Percentiles rank a stretch among this genome's conserved stretches.
Evolutionary conservation across 53 echinoderm and acorn worm species (phyloP).

Genomic region (Apostichopus leukothele): DNA sequence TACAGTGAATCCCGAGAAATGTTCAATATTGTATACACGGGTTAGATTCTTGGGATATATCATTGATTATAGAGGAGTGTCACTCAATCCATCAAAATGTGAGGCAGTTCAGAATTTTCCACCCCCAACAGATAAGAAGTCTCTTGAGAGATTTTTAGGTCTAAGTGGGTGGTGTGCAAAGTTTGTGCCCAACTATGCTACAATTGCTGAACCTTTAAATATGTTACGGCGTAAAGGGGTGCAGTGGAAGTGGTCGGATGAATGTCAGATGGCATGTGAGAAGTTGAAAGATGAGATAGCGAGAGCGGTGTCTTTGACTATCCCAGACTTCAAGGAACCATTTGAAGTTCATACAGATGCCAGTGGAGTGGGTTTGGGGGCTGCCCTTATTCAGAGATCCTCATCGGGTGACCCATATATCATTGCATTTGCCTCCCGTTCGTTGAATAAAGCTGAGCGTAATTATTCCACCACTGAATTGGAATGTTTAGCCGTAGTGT

Average conservation of each 20-base stretch:
- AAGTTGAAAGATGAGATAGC: not conserved
- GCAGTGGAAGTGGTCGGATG: no score
- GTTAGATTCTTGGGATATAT: not conserved
- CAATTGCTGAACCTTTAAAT: no score
- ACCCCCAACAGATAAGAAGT: not conserved
- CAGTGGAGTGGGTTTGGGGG: no score
- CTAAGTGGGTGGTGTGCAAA: no score
- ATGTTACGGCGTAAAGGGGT: not conserved
- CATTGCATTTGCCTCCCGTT: conserved; percentile 59
- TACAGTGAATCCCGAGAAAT: conserved; percentile 1
- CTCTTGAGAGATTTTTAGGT: no score
- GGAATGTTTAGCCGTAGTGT: no score
- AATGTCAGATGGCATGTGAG: no score
- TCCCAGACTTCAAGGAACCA: not conserved
- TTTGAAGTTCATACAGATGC: no score
- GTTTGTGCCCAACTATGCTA: no score
- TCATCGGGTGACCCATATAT: not conserved
- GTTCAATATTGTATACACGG: not conserved
- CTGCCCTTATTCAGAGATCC: not conserved
- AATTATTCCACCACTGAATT: no score
- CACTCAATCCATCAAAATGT: no score
- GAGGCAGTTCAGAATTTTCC: conserved; percentile 26
- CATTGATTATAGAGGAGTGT: no score
- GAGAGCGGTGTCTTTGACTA: not conserved
- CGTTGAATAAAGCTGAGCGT: conserved; percentile 55